Evolutionary conservation across 2,797 vertebrate species (phyloP).

Genomic region (Chiropotes sagulatus): DNA sequence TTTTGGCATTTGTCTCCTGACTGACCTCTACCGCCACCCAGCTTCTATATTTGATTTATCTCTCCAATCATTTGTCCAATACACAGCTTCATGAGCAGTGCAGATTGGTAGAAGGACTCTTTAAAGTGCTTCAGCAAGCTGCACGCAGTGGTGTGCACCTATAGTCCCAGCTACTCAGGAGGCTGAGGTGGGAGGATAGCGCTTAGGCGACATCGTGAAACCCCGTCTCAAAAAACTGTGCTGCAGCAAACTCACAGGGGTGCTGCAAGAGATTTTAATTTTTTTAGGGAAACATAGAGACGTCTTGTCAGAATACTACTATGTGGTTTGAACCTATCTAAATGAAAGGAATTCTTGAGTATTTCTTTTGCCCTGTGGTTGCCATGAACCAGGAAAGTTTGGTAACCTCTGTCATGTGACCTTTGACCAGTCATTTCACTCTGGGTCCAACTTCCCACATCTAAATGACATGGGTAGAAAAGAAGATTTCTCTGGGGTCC

Average conservation of each 20-base stretch:
- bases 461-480: not conserved
- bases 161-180: not conserved
- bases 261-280: too few species aligned
- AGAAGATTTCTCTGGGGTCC: not conserved
- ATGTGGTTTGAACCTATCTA: not conserved
- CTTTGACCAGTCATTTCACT: not conserved
- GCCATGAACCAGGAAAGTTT: not conserved
- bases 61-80: not conserved
- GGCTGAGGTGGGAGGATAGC: not conserved
- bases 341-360: not conserved
- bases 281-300: not conserved
- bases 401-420: not conserved
- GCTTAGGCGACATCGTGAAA: not conserved
- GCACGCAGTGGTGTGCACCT: accelerated
- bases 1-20: not conserved
- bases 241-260: not conserved
- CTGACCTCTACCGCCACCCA: not conserved
- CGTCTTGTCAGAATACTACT: not conserved
- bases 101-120: not conserved
- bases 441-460: not conserved
- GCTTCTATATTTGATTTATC: not conserved
- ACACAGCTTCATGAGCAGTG: not conserved
- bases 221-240: not conserved
- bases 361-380: not conserved
- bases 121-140: not conserved